Evolutionary conservation across 2,888 invertebrate species (phyloP).

Genomic region (Acanthosepion esculentum): DNA sequence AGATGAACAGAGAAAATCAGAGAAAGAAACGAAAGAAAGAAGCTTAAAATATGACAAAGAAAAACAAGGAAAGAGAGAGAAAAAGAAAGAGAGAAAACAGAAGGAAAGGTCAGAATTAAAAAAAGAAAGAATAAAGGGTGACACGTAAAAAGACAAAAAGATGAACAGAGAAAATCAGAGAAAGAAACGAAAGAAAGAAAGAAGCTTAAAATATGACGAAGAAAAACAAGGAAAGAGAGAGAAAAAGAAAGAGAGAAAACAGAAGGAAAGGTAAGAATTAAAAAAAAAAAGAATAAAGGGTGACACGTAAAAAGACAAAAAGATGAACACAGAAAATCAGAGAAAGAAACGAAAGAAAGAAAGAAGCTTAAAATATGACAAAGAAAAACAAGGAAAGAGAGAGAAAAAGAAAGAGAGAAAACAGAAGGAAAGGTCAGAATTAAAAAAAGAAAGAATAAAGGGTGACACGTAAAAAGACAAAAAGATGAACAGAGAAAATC

Average conservation of each 20-base stretch:
- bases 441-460: too few species aligned
- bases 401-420: background rate
- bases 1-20: too few species aligned
- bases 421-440: too few species aligned
- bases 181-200: background rate
- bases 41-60: too few species aligned
- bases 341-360: background rate
- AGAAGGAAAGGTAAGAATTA: background rate
- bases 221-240: background rate
- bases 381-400: background rate
- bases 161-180: background rate
- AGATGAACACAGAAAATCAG: background rate
- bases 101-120: too few species aligned
- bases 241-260: background rate
- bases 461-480: too few species aligned
- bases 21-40: too few species aligned
- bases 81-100: too few species aligned
- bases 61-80: too few species aligned
- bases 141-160: background rate
- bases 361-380: background rate
- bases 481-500: too few species aligned
- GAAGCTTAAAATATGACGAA: too few species aligned
- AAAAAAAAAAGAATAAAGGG: background rate
- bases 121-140: too few species aligned
- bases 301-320: background rate